Evolutionary conservation across 2,797 vertebrate species (phyloP).

Genomic region (Artibeus lituratus): DNA sequence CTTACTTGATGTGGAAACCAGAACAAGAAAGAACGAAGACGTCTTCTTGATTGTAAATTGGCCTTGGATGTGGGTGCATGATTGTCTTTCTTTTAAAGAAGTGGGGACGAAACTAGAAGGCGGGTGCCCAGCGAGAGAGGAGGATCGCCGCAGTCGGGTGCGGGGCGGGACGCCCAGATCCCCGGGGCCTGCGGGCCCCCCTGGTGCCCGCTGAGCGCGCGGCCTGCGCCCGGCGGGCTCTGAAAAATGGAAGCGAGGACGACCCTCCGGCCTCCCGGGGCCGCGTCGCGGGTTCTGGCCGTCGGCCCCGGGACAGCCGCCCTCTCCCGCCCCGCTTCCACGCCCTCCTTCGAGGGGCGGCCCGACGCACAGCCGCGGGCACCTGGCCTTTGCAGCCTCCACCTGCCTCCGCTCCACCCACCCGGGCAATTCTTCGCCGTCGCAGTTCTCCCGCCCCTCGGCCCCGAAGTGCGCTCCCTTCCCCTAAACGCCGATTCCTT

Average conservation of each 20-base stretch:
- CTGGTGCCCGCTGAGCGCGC: accelerated
- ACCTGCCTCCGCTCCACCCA: neutral
- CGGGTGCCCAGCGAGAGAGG: neutral
- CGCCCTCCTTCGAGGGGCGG: neutral
- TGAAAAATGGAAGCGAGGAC: neutral
- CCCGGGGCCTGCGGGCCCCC: neutral
- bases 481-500: neutral
- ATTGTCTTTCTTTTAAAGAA: neutral
- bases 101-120: neutral
- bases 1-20: neutral
- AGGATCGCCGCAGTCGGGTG: neutral
- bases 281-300: neutral
- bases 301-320: neutral
- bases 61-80: neutral
- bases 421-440: too few relatives aligned
- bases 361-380: neutral
- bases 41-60: neutral
- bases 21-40: neutral
- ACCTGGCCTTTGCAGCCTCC: neutral
- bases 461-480: neutral
- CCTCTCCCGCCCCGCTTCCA: neutral
- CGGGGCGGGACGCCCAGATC: neutral
- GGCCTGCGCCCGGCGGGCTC: neutral
- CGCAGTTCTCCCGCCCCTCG: neutral
- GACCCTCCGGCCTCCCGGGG: neutral